These are phyloP conservation scores for Parasteatoda lunata DNA, from an alignment of 2,888 invertebrate genomes.

Conservation along the genomic window DNA sequence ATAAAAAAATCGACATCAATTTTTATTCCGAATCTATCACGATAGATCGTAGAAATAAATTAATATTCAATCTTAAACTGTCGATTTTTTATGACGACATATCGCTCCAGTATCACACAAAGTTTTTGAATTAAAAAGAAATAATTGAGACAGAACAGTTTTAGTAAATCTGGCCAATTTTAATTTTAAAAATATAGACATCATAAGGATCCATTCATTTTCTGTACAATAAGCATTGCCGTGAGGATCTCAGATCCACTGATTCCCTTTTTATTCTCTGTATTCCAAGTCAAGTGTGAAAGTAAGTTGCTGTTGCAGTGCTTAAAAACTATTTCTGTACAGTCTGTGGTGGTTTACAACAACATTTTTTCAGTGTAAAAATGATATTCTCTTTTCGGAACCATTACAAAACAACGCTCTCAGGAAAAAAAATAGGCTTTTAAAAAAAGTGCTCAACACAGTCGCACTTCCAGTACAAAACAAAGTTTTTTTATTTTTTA, in stretches of 20 bases:
- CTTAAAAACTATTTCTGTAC: slow-evolving; percentile 38
- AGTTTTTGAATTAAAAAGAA: background rate
- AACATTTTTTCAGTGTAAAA: slow-evolving; percentile 24
- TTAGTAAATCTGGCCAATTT: slow-evolving; percentile 70
- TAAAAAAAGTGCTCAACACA: slow-evolving; percentile 48
- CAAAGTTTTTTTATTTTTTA: slow-evolving; percentile 25
- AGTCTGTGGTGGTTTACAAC: slow-evolving; percentile 55
- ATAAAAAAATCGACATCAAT: too few species aligned
- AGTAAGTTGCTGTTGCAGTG: slow-evolving; percentile 52
- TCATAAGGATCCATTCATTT: slow-evolving; percentile 66
- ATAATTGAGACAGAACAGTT: slow-evolving; percentile 8
- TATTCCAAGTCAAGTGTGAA: slow-evolving; percentile 44
- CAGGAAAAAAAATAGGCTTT: slow-evolving; percentile 49
- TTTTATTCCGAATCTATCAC: too few species aligned
- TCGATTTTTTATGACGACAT: too few species aligned
- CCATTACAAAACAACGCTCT: slow-evolving; percentile 31
- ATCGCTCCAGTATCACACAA: too few species aligned
- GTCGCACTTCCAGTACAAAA: slow-evolving; percentile 49
- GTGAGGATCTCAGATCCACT: slow-evolving; percentile 27
- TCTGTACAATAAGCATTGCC: slow-evolving; percentile 69
- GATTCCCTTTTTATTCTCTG: slow-evolving; percentile 22
- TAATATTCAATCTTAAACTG: too few species aligned
- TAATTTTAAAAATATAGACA: slow-evolving; percentile 70
- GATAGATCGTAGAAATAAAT: too few species aligned
- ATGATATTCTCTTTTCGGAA: slow-evolving; percentile 15